phyloP scores from a whole-genome alignment of 2,797 vertebrate genomes.

The Myotis planiceps region DNA sequence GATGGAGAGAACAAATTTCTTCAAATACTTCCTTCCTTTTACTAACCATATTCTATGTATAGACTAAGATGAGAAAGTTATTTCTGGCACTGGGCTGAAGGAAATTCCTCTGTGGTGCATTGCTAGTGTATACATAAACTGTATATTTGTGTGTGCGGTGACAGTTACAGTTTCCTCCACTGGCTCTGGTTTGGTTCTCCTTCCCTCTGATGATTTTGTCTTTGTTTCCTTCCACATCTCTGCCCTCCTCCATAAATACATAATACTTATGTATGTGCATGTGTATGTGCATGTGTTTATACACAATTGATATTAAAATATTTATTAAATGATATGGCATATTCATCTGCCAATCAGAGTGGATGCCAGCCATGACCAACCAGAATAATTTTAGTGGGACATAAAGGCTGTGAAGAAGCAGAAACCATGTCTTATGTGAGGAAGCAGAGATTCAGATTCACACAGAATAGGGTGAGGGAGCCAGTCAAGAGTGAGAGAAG shows the following conservation, averaged over 20 bases:
- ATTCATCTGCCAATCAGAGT: not conserved
- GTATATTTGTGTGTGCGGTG: not conserved
- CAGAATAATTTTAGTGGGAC: not conserved
- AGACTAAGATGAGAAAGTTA: constrained; percentile 24
- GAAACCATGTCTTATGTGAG: not conserved
- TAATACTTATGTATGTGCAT: not conserved
- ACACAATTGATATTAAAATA: not conserved
- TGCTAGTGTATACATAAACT: not conserved
- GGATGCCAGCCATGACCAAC: not conserved
- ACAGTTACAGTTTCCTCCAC: not conserved
- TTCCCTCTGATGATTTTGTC: not conserved
- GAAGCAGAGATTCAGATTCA: not conserved
- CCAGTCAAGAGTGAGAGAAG: not conserved
- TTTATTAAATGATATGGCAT: not conserved
- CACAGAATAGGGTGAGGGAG: not conserved
- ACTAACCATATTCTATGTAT: constrained; percentile 15
- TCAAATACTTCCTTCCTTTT: constrained; percentile 43
- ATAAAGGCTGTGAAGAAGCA: not conserved
- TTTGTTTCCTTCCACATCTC: constrained; percentile 20
- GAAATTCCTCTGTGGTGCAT: not conserved
- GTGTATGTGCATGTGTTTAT: not conserved
- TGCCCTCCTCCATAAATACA: not conserved
- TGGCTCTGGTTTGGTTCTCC: not conserved
- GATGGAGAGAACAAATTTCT: constrained; percentile 13
- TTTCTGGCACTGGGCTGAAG: constrained; percentile 33